These are phyloP conservation scores for Sebastes alutus DNA, from an alignment of 2,797 vertebrate genomes.

Conservation along the genomic window DNA sequence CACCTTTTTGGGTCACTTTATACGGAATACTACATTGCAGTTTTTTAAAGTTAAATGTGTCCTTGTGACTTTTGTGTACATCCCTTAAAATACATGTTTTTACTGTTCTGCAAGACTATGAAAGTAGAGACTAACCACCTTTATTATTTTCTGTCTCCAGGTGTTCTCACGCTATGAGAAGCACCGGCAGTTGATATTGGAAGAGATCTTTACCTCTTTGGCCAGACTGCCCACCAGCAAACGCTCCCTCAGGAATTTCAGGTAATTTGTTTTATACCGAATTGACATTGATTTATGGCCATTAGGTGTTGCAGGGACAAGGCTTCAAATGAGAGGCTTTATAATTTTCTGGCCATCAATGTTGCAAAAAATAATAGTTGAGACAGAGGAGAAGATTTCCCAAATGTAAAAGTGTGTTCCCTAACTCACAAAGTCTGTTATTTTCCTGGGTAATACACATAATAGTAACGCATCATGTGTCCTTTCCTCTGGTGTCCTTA, in stretches of 20 bases:
- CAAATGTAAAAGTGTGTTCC: neutral
- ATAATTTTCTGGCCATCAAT: neutral
- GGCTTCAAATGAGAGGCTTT: neutral
- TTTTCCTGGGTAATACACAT: neutral
- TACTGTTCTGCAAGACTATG: neutral
- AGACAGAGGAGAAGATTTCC: neutral
- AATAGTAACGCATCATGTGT: neutral
- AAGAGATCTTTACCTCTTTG: conserved; percentile 98
- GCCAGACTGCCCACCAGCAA: conserved; percentile 97
- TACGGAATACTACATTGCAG: neutral
- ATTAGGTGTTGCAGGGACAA: neutral
- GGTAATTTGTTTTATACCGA: conserved; percentile 77
- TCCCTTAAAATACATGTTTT: neutral
- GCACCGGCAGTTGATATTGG: conserved; percentile 95
- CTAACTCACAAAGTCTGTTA: neutral
- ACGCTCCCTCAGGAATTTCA: conserved; percentile 97
- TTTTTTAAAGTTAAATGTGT: neutral
- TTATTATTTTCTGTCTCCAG: conserved; percentile 68
- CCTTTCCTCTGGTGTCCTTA: conserved; percentile 53
- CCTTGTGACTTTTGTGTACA: neutral
- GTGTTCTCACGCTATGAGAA: conserved; percentile 98
- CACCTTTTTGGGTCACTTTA: neutral
- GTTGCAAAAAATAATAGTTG: neutral
- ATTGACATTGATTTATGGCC: neutral
- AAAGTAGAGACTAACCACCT: neutral